Conservation (phyloP, 64 coral and sea anemone genomes). For the Orbicella faveolata region DNA sequence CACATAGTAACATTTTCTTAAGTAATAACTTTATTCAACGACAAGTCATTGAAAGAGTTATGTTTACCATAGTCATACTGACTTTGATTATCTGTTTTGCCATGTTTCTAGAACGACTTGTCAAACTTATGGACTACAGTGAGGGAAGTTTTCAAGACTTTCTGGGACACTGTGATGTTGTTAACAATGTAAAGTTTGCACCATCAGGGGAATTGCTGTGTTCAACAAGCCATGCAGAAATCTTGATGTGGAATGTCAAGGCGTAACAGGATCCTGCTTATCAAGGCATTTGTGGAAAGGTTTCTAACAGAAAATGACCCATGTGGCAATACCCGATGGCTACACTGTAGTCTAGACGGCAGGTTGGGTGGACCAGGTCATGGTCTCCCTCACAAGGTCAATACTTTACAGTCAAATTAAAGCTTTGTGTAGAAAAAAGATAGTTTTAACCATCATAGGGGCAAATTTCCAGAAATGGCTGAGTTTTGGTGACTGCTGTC, state of each 20-base stretch:
- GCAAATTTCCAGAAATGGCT: too few species aligned
- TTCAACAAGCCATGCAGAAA: conserved; percentile 59
- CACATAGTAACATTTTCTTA: too few species aligned
- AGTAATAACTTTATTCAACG: too few species aligned
- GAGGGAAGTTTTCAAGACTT: conserved; percentile 99
- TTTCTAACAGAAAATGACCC: not conserved
- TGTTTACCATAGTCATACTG: not conserved
- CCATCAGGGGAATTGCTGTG: conserved; percentile 85
- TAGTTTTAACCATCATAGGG: too few species aligned
- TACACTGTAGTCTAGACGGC: too few species aligned
- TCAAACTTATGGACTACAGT: conserved; percentile 94
- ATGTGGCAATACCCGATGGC: too few species aligned
- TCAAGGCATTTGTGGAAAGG: not conserved
- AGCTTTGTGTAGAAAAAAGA: too few species aligned
- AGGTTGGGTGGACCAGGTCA: too few species aligned
- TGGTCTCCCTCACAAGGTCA: too few species aligned
- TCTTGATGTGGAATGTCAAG: conserved; percentile 81
- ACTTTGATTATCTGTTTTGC: conserved; percentile 2
- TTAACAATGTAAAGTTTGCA: conserved; percentile 75
- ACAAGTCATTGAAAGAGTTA: not conserved
- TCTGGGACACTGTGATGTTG: conserved; percentile 69
- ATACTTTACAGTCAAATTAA: too few species aligned
- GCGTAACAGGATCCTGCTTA: not conserved
- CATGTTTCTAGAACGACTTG: conserved; percentile 77
- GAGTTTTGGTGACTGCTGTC: too few species aligned